Evolutionary conservation across 2,888 invertebrate species (phyloP).

Genomic region (Crioceris asparagi): DNA sequence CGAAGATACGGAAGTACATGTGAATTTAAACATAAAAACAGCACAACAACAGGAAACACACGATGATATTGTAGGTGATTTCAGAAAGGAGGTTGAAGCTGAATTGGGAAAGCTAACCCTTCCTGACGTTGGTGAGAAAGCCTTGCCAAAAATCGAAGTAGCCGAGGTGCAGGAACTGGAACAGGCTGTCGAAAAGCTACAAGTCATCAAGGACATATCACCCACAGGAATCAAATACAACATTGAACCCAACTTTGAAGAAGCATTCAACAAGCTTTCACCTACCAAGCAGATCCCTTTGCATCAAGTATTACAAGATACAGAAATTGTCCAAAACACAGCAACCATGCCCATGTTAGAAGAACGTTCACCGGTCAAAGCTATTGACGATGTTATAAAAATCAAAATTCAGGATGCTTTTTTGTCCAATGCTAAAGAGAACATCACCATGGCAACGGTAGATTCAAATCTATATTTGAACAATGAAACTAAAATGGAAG

Average conservation of each 20-base stretch:
- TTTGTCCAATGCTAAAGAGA: constrained; percentile 48
- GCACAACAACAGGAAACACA: constrained; percentile 19
- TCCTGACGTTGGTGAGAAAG: not conserved
- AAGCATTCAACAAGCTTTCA: no score
- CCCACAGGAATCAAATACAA: constrained; percentile 32
- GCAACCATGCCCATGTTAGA: constrained; percentile 12
- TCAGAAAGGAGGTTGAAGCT: constrained; percentile 48
- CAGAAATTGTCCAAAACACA: constrained; percentile 16
- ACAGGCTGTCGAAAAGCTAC: constrained; percentile 33
- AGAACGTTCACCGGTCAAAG: not conserved
- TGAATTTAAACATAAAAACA: constrained; percentile 24
- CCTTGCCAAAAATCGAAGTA: constrained; percentile 17
- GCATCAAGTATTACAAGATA: constrained; percentile 19
- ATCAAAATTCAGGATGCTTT: constrained; percentile 47
- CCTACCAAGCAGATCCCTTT: constrained; percentile 15
- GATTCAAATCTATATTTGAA: no score
- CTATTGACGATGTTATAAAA: constrained; percentile 24
- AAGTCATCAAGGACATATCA: constrained; percentile 28
- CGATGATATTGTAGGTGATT: constrained; percentile 39
- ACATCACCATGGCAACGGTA: no score
- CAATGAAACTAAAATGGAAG: constrained; percentile 22
- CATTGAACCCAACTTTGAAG: constrained; percentile 30
- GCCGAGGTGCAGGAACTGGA: no score
- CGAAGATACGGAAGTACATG: constrained; percentile 28
- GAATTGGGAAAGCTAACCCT: constrained; percentile 40